Conservation (phyloP, 1,140 invertebrate species). For the Drosophila punjabiensis region DNA sequence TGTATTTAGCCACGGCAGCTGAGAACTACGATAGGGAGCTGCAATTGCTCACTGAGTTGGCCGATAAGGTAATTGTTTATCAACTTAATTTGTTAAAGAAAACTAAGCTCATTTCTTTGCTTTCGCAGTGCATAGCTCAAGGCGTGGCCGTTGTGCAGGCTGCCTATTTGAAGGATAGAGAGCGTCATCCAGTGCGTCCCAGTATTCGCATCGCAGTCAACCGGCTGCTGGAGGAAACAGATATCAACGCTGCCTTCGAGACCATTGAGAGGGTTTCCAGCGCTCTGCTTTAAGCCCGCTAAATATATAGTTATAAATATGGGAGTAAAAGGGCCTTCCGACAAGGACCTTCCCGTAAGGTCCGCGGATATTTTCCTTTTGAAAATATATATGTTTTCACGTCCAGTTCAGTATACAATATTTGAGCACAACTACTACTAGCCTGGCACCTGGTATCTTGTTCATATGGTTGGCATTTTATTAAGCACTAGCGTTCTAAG, state of each 20-base stretch:
- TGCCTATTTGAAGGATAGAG: conserved; percentile 88
- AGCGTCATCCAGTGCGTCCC: conserved; percentile 88
- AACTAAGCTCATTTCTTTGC: neutral
- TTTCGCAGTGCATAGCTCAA: conserved; percentile 87
- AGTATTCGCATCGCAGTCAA: conserved; percentile 89
- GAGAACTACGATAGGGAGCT: conserved; percentile 85
- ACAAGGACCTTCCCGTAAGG: conserved; percentile 2
- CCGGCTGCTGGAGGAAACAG: conserved; percentile 86
- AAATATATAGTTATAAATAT: neutral
- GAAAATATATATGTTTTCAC: neutral
- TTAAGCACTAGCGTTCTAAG: neutral
- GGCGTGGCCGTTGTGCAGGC: conserved; percentile 89
- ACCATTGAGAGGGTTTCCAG: conserved; percentile 65
- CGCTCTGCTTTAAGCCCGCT: conserved; percentile 40
- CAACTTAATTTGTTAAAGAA: neutral
- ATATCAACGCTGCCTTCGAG: conserved; percentile 85
- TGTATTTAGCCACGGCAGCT: conserved; percentile 88
- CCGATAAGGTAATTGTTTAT: conserved; percentile 69
- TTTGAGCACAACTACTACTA: conserved; percentile 10
- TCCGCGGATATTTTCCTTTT: neutral
- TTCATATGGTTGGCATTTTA: neutral
- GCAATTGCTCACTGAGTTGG: conserved; percentile 87
- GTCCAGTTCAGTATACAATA: conserved; percentile 40
- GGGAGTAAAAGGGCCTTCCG: neutral
- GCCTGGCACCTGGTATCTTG: conserved; percentile 4